Evolutionary conservation across 2,888 invertebrate species (phyloP), one percentile per base, ranked within the genome.

Genomic region (Euclidia mi): DNA sequence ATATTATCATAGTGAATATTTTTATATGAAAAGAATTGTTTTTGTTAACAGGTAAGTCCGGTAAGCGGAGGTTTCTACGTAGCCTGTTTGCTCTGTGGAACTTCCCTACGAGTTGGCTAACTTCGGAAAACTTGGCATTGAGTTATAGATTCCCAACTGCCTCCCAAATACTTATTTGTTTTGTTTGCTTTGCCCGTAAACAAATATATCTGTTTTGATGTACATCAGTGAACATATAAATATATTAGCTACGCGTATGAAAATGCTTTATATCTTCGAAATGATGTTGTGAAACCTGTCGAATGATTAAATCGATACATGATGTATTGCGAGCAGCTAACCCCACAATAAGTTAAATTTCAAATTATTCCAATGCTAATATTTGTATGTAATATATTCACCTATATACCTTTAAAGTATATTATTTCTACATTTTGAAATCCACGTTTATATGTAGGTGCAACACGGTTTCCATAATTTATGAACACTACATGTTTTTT

Each of bases 61-160:
- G 82, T 87, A 83, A 88, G 89, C 84, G 85, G 85, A 81, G 83
- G 85, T 84, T 85, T 82, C 81, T 78, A 78, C 85, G 76, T 71
- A 81, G 82, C 82, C 82, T 81, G 85, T 84, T 87, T 82, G 86
- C 85, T 85, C 77, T 69, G 75, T 85, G 77, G 85, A 90, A 90
- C 88, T 89, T 88, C 81, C 81, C 82, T 79, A 81, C 85, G 84
- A 92, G 89, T 92, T 90, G 66, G 71, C 81, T 56, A 93, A 92
- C 88, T 94, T 88, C 62, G 79, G 67, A 66, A 85, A 93, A 93
- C 90, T 93, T 91, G 87, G 89, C 92, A 94, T 91, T 92, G 91
- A 93, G 93, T 94, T 94, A 94, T 94, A 91, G 92, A 94, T 92
- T 92, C 87, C 90, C 85, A 85, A 90, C 91, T 86, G 90, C 89